Percentiles rank a stretch among this genome's conserved stretches.
phyloP scores from a whole-genome alignment of 1,140 invertebrate species.

The Drosophila lini region DNA sequence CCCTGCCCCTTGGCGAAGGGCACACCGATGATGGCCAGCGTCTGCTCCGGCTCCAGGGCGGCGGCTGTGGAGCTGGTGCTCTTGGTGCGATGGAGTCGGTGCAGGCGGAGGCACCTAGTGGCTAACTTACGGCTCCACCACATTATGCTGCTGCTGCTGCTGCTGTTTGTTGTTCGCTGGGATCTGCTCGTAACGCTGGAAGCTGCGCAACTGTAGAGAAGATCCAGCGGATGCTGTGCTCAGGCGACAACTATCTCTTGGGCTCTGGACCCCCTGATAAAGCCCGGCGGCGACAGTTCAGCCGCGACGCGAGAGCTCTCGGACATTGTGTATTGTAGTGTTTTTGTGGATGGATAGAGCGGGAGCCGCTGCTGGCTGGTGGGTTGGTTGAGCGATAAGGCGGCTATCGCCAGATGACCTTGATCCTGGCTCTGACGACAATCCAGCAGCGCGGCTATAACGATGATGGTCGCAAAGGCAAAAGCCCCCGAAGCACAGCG shows the following conservation, averaged over 20 bases:
- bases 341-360: conserved; percentile 20
- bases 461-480: conserved; percentile 19
- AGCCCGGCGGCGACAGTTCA: conserved; percentile 33
- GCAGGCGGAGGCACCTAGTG: conserved; percentile 26
- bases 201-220: conserved; percentile 35
- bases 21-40: conserved; percentile 89
- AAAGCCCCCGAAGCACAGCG: neutral
- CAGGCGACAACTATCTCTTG: conserved; percentile 54
- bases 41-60: conserved; percentile 24
- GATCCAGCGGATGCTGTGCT: conserved; percentile 6
- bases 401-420: conserved; percentile 60
- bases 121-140: conserved; percentile 57
- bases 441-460: conserved; percentile 13
- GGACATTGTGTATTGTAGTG: conserved; percentile 27
- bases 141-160: conserved; percentile 26
- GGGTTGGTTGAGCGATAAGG: conserved; percentile 36
- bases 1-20: conserved; percentile 90
- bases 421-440: conserved; percentile 68
- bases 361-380: neutral
- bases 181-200: conserved; percentile 26
- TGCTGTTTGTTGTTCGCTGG: neutral
- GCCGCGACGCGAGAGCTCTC: conserved; percentile 13
- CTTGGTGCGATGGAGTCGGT: conserved; percentile 13
- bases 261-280: conserved; percentile 50
- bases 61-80: conserved; percentile 8